phyloP scores from a whole-genome alignment of 2,888 invertebrate species.

The Perdita meconis region DNA sequence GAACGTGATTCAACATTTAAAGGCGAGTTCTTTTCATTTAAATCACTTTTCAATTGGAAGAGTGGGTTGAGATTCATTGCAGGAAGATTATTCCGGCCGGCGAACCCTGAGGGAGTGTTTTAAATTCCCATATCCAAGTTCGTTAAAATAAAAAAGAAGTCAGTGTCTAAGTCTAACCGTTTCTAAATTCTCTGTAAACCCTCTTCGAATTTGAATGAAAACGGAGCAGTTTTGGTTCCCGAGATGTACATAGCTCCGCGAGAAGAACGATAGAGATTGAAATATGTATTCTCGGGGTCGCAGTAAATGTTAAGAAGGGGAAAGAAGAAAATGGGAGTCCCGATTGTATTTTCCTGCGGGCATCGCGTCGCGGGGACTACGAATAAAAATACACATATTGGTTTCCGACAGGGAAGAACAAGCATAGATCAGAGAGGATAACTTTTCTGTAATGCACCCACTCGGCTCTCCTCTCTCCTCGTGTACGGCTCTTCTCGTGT shows the following conservation, averaged over 20 bases:
- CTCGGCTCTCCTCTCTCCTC: constrained; percentile 51
- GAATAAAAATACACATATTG: constrained; percentile 48
- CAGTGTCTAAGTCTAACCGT: too few species aligned
- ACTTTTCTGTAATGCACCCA: constrained; percentile 44
- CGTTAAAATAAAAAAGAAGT: too few species aligned
- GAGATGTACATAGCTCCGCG: not conserved
- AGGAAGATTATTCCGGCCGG: too few species aligned
- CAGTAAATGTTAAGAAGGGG: not conserved
- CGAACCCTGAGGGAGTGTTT: too few species aligned
- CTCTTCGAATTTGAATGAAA: not conserved
- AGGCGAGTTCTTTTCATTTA: too few species aligned
- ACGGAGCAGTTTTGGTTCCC: not conserved
- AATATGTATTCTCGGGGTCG: not conserved
- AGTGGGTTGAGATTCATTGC: too few species aligned
- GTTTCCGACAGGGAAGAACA: constrained; percentile 25
- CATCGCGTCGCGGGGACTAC: not conserved
- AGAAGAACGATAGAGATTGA: not conserved
- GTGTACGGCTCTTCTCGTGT: constrained; percentile 59
- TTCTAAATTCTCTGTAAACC: too few species aligned
- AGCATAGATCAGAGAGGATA: constrained; percentile 32
- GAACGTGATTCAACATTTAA: too few species aligned
- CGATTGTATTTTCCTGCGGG: not conserved
- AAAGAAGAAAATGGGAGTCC: not conserved
- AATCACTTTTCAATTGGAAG: too few species aligned
- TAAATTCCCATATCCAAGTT: too few species aligned